phyloP scores from a whole-genome alignment of 2,888 invertebrate species.

The Bellardia bayeri region DNA sequence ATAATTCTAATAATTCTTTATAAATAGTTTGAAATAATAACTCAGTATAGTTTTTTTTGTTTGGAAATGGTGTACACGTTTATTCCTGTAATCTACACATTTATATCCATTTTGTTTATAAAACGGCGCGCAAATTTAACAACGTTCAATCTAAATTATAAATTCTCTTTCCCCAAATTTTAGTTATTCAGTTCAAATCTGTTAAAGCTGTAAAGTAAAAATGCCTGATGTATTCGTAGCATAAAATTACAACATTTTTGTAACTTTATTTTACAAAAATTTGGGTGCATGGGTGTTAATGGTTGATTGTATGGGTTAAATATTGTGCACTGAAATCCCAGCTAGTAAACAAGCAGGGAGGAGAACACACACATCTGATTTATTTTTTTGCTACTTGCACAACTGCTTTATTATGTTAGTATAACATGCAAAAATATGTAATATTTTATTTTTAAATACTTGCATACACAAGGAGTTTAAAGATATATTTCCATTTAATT shows the following conservation, averaged over 20 bases:
- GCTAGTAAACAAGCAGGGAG: conserved; percentile 21
- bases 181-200: conserved; percentile 24
- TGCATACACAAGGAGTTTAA: background rate
- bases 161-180: conserved; percentile 37
- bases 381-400: conserved; percentile 41
- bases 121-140: conserved; percentile 11
- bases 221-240: conserved; percentile 3
- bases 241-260: conserved; percentile 27
- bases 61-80: background rate
- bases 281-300: background rate
- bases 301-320: background rate
- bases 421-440: conserved; percentile 59
- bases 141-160: conserved; percentile 43
- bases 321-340: conserved; percentile 20
- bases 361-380: conserved; percentile 21
- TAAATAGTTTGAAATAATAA: too few species aligned
- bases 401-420: conserved; percentile 61
- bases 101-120: conserved; percentile 14
- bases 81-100: background rate
- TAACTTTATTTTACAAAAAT: conserved; percentile 12
- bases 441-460: conserved; percentile 16
- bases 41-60: background rate
- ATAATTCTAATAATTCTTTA: too few species aligned
- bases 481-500: background rate
- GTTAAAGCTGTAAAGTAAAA: background rate